A percentile compares a stretch with the other conserved stretches of the same genome.
These are phyloP conservation scores for Lycocerus yunnanus DNA, from an alignment of 2,888 invertebrate species.

Conservation along the genomic window DNA sequence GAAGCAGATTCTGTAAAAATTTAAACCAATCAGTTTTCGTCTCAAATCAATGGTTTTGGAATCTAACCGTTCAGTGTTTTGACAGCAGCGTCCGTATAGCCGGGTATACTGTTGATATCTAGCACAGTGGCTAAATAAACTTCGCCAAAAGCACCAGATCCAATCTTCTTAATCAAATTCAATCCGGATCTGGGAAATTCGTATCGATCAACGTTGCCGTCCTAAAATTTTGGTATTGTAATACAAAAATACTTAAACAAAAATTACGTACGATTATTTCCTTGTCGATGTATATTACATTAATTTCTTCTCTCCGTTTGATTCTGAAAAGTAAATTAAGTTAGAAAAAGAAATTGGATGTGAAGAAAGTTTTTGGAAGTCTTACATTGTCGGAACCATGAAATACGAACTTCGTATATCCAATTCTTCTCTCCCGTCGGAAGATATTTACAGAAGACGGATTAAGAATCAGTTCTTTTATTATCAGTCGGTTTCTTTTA, in stretches of 20 bases:
- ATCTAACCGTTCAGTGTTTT: constrained; percentile 71
- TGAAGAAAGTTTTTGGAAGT: not conserved
- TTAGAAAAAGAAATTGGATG: not conserved
- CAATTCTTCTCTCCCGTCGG: not conserved
- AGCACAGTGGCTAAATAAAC: constrained; percentile 71
- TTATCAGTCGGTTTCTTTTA: constrained; percentile 15
- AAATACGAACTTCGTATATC: constrained; percentile 7
- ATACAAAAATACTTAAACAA: not conserved
- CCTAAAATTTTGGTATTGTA: constrained; percentile 22
- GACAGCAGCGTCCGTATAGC: constrained; percentile 68
- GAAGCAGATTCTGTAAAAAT: constrained; percentile 58
- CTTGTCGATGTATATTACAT: constrained; percentile 26
- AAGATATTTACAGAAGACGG: not conserved
- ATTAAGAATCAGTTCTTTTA: constrained; percentile 12
- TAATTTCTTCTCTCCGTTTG: constrained; percentile 16
- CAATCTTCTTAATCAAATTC: constrained; percentile 62
- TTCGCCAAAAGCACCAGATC: constrained; percentile 76
- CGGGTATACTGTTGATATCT: constrained; percentile 56
- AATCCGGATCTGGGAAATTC: constrained; percentile 53
- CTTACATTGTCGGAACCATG: constrained; percentile 16
- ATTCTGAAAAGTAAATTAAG: constrained; percentile 7
- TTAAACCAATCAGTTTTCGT: not conserved
- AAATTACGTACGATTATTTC: constrained; percentile 29
- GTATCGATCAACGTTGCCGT: constrained; percentile 40
- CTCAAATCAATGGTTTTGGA: not conserved